These are phyloP conservation scores for Mesochorus sp. DNA, from an alignment of 2,888 invertebrate genomes.

Conservation along the genomic window DNA sequence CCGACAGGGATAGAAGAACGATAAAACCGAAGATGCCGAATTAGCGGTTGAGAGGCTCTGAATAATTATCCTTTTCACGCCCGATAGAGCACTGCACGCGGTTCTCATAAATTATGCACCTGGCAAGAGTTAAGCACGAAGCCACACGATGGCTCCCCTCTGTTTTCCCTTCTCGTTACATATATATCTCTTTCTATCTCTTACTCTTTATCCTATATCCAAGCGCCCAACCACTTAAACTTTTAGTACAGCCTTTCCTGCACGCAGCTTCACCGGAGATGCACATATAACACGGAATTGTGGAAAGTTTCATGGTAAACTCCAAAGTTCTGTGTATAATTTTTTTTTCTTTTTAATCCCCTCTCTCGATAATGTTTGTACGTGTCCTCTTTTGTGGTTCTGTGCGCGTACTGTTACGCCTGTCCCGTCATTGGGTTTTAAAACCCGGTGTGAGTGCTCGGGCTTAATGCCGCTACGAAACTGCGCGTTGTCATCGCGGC, in stretches of 20 bases:
- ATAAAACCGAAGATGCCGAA: conserved; percentile 57
- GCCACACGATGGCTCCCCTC: conserved; percentile 43
- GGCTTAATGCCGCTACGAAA: not conserved
- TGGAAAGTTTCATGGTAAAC: conserved; percentile 49
- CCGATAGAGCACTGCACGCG: conserved; percentile 56
- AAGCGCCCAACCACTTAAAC: conserved; percentile 53
- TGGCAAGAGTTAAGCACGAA: conserved; percentile 43
- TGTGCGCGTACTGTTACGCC: conserved; percentile 1
- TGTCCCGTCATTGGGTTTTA: not conserved
- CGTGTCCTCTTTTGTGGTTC: conserved; percentile 21
- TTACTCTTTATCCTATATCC: conserved; percentile 29
- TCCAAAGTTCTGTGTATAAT: conserved; percentile 44
- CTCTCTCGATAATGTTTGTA: conserved; percentile 38
- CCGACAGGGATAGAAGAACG: conserved; percentile 8
- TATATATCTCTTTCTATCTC: conserved; percentile 20
- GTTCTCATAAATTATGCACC: conserved; percentile 62
- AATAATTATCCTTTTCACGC: conserved; percentile 63
- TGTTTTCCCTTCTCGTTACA: conserved; percentile 17
- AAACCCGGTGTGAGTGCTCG: not conserved
- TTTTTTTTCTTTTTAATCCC: conserved; percentile 40
- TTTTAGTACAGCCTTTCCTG: conserved; percentile 58
- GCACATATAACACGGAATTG: conserved; percentile 43
- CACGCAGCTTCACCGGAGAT: conserved; percentile 45
- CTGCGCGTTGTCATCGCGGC: not conserved
- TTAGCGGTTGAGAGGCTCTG: conserved; percentile 55